These are phyloP conservation scores for Agrotis ipsilon DNA, from an alignment of 2,888 invertebrate genomes.

Conservation along the genomic window DNA sequence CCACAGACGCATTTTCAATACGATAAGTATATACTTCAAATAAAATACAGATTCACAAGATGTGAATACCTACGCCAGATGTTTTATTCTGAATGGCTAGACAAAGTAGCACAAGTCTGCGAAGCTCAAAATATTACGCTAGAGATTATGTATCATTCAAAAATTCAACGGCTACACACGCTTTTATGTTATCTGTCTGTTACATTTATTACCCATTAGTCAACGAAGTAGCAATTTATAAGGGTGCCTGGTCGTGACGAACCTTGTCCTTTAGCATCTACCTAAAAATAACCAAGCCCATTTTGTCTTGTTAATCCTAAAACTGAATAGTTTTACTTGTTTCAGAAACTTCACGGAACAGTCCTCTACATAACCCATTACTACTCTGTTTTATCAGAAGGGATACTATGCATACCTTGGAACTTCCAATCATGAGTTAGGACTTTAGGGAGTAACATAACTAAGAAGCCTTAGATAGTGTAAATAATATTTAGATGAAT, in stretches of 20 bases:
- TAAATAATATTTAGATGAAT: conserved; percentile 52
- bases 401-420: conserved; percentile 98
- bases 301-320: not conserved
- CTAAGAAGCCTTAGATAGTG: conserved; percentile 15
- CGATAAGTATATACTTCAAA: not conserved
- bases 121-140: no score
- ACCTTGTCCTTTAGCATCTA: not conserved
- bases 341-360: conserved; percentile 92
- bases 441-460: conserved; percentile 1
- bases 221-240: not conserved
- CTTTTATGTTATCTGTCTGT: not conserved
- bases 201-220: conserved; percentile 3
- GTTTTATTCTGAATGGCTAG: not conserved
- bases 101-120: no score
- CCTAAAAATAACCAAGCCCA: not conserved
- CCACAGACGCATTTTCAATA: no score
- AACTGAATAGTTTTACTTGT: conserved; percentile 56
- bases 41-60: no score
- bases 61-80: no score
- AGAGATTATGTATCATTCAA: no score
- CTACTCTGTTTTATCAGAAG: conserved; percentile 97
- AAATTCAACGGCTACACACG: no score
- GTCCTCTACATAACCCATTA: conserved; percentile 96
- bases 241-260: not conserved
- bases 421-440: conserved; percentile 92